phyloP scores from a whole-genome alignment of 2,797 vertebrate species.

The Hemitrygon akajei region DNA sequence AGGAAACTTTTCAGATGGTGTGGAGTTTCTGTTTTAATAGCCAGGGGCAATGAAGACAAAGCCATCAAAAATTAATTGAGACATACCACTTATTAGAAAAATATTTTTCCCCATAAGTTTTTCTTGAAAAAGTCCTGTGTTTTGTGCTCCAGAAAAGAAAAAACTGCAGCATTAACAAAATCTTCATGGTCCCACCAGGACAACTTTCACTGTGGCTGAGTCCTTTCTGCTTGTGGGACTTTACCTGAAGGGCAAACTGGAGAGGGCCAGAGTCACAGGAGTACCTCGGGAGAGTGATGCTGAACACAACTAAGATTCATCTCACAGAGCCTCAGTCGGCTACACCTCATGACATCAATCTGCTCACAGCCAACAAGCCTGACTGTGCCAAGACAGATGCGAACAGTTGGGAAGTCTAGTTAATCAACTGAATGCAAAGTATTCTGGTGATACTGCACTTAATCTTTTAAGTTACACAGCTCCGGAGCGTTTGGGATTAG shows the following conservation, averaged over 20 bases:
- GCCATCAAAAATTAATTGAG: background rate
- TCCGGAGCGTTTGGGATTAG: background rate
- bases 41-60: background rate
- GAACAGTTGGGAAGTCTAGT: conserved; percentile 50
- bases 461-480: conserved; percentile 9
- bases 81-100: background rate
- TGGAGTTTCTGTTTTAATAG: too few species aligned
- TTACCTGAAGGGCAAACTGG: conserved; percentile 20
- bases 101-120: background rate
- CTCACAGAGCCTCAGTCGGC: conserved; percentile 38
- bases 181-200: background rate
- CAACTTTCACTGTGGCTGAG: background rate
- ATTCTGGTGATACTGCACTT: background rate
- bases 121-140: background rate
- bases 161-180: background rate
- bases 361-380: conserved; percentile 52
- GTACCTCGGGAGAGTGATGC: conserved; percentile 43
- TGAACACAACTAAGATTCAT: conserved; percentile 54
- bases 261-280: conserved; percentile 47
- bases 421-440: conserved; percentile 60
- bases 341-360: conserved; percentile 53
- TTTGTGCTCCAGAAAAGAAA: background rate
- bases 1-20: too few species aligned
- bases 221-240: conserved; percentile 22
- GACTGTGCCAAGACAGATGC: conserved; percentile 62